phyloP scores from a whole-genome alignment of 1,140 invertebrate species.

The Phthorimaea operculella region DNA sequence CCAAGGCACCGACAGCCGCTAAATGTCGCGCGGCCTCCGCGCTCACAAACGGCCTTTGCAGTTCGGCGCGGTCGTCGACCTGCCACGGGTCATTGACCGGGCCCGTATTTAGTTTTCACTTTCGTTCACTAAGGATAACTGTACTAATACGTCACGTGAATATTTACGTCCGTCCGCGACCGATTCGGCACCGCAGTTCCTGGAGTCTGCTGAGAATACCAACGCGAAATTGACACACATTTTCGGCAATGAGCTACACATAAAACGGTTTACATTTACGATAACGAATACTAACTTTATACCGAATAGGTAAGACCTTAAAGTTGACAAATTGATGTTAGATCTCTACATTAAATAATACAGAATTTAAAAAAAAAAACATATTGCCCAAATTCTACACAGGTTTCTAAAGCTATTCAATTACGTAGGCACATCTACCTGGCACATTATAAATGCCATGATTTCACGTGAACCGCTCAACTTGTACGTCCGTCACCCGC shows the following conservation, averaged over 20 bases:
- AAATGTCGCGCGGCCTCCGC: slow-evolving; percentile 63
- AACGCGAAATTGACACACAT: slow-evolving; percentile 21
- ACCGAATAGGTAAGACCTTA: neutral
- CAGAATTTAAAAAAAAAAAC: neutral
- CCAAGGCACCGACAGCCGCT: slow-evolving; percentile 21
- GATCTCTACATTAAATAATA: neutral
- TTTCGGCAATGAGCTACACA: slow-evolving; percentile 16
- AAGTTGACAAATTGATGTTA: neutral
- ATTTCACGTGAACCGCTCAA: slow-evolving; percentile 25
- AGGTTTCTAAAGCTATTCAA: too few relatives aligned
- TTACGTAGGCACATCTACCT: too few relatives aligned
- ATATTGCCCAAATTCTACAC: neutral
- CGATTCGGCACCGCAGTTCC: slow-evolving; percentile 28
- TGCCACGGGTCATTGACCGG: slow-evolving; percentile 51
- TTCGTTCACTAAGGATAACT: slow-evolving; percentile 67
- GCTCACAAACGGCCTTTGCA: slow-evolving; percentile 66
- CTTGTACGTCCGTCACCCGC: slow-evolving; percentile 33
- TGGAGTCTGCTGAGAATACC: slow-evolving; percentile 34
- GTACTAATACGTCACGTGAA: slow-evolving; percentile 62
- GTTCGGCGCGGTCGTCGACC: slow-evolving; percentile 62
- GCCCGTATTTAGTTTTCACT: slow-evolving; percentile 65
- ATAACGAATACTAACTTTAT: neutral
- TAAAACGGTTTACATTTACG: neutral
- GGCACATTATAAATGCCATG: too few relatives aligned
- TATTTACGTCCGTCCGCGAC: slow-evolving; percentile 30